These are phyloP conservation scores for Gisinianus flammeolus DNA, from an alignment of 2,888 invertebrate species.

Conservation along the genomic window DNA sequence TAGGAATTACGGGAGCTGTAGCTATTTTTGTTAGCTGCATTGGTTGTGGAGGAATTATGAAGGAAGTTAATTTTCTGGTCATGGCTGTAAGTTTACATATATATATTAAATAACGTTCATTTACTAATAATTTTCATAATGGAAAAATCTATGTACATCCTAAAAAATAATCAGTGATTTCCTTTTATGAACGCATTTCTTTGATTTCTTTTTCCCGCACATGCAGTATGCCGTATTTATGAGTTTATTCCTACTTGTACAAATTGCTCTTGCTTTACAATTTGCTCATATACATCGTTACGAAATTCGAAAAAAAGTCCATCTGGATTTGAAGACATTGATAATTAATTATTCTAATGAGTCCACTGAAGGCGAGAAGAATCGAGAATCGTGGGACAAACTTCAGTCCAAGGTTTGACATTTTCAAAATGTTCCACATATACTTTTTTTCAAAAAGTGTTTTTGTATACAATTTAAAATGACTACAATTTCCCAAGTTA, in stretches of 20 bases:
- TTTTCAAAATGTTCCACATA: too few species aligned
- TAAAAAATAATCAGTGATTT: not conserved
- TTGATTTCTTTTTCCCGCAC: too few species aligned
- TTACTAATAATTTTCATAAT: not conserved
- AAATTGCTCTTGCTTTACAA: constrained; percentile 9
- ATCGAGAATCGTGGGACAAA: not conserved
- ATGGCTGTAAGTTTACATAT: not conserved
- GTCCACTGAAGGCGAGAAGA: not conserved
- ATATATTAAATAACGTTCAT: not conserved
- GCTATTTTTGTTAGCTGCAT: not conserved
- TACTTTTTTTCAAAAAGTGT: too few species aligned
- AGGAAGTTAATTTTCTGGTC: constrained; percentile 5
- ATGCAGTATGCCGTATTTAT: constrained; percentile 12
- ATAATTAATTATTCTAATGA: not conserved
- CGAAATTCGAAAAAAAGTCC: not conserved
- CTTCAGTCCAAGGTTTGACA: not conserved
- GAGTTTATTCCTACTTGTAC: constrained; percentile 10
- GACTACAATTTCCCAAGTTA: not conserved
- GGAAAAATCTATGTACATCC: not conserved
- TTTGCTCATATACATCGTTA: constrained; percentile 1
- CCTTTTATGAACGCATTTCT: not conserved
- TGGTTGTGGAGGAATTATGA: constrained; percentile 11
- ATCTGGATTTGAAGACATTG: not conserved
- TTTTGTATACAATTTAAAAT: not conserved
- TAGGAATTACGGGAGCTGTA: not conserved